Evolutionary conservation across 2,797 vertebrate species (phyloP), one percentile per base, ranked within the genome.

Genomic region (Florisuga fusca): DNA sequence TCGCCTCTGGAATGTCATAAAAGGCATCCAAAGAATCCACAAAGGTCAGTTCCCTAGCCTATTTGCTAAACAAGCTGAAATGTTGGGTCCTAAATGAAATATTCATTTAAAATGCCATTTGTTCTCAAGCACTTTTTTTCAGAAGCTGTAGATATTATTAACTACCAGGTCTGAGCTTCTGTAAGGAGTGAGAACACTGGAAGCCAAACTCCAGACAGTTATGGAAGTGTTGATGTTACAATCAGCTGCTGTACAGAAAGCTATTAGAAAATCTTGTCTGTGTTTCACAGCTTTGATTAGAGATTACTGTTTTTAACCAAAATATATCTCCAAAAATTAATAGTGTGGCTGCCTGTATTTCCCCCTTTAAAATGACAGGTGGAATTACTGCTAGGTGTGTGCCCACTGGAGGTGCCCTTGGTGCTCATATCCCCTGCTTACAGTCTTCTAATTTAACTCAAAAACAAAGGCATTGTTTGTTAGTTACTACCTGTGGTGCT

Each of bases 21-120:
- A 90, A 94, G 41, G 89, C 92, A 93, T 93, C 59, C 83, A 91
- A 92, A 92, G 82, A 51, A 95, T 84, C 94, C 91, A 86, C 58
- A 96, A 89, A 97, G 84, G 92, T 92, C 92, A 93, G 2, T 84
- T 96, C 76, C 62, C 51, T 46, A 31, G 51, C 53, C 25, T 66
- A 58, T 89, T 93, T 68, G 59, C 73, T 83, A 78, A 91, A 73
- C 71, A 78, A 91, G 62, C 54, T 81, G 55, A 92, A 81, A 50
- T 62, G 23, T 33, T 75, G 15, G 8, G 15, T 75, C 43, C 62
- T 95, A 48, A 82, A 84, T 88, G 76, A 96, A 86, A 72, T 82
- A 71, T 25, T 15, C 48, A 82, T 76, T 63, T 34, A 90, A 94
- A 90, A 69, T 63, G 27, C 20, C 14, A 6, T 75, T 92, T 87